phyloP scores from a whole-genome alignment of 1,140 invertebrate species.

The Hydropsyche tenuis region DNA sequence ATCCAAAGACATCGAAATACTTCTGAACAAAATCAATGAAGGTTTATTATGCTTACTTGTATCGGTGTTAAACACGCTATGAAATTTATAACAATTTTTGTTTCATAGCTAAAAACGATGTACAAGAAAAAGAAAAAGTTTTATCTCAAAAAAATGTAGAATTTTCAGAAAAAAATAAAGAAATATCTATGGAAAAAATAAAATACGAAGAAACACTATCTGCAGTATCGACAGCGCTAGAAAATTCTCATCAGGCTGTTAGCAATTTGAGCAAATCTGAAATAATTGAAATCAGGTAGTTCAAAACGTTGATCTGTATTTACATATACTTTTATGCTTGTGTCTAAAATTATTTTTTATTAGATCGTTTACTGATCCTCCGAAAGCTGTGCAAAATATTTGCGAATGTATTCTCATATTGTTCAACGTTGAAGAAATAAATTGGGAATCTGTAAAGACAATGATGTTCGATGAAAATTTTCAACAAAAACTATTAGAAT shows the following conservation, averaged over 20 bases:
- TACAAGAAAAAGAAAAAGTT: conserved; percentile 76
- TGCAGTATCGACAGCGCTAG: conserved; percentile 80
- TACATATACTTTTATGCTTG: no score
- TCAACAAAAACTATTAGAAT: conserved; percentile 77
- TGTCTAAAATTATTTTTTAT: no score
- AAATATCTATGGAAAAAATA: conserved; percentile 79
- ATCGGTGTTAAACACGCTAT: neutral
- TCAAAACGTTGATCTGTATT: no score
- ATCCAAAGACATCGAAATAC: conserved; percentile 74
- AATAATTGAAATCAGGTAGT: conserved; percentile 84
- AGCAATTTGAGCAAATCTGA: conserved; percentile 84
- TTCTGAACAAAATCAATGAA: conserved; percentile 69
- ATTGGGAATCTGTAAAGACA: conserved; percentile 87
- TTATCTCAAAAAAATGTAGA: conserved; percentile 79
- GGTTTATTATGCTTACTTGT: conserved; percentile 8
- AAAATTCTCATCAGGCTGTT: conserved; percentile 79
- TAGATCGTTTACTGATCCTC: conserved; percentile 87
- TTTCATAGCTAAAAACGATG: conserved; percentile 71
- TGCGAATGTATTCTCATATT: conserved; percentile 89
- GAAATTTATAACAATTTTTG: conserved; percentile 15
- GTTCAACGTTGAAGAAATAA: conserved; percentile 80
- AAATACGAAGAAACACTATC: conserved; percentile 81
- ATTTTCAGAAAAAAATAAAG: conserved; percentile 78
- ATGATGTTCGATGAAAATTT: conserved; percentile 92
- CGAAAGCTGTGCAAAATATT: conserved; percentile 84